Conservation (phyloP, 2,797 vertebrate genomes). For the Tympanoctomys barrerae region DNA sequence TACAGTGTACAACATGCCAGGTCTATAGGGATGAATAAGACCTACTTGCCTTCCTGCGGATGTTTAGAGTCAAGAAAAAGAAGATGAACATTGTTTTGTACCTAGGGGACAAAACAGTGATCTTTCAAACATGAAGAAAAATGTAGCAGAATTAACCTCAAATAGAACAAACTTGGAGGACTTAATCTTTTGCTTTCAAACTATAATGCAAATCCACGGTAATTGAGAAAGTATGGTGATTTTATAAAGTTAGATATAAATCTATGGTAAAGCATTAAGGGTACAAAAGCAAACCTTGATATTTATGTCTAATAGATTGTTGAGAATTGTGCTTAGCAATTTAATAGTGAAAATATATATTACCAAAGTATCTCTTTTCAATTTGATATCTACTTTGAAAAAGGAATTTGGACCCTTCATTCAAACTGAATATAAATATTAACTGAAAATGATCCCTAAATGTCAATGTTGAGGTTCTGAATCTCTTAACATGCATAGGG, state of each 20-base stretch:
- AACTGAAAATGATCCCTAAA: neutral
- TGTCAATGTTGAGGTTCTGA: neutral
- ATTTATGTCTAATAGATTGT: neutral
- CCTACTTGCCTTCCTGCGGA: neutral
- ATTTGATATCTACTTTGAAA: neutral
- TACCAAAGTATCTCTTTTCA: neutral
- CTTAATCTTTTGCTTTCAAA: neutral
- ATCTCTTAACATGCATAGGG: neutral
- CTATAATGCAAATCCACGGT: neutral
- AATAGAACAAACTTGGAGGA: neutral
- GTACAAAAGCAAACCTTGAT: neutral
- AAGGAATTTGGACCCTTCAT: neutral
- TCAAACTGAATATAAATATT: neutral
- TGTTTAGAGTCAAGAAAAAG: neutral
- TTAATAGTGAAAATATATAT: neutral
- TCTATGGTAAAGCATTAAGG: neutral
- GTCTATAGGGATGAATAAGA: neutral
- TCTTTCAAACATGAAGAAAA: conserved; percentile 10
- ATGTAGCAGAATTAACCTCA: neutral
- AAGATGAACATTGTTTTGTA: neutral
- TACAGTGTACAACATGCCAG: neutral
- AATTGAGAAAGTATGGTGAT: neutral
- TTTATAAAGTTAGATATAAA: neutral
- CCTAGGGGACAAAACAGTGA: neutral
- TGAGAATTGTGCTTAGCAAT: neutral